A percentile compares a stretch with the other conserved stretches of the same genome.
phyloP scores from a whole-genome alignment of 1,140 invertebrate genomes.

The Epicauta chinensis region DNA sequence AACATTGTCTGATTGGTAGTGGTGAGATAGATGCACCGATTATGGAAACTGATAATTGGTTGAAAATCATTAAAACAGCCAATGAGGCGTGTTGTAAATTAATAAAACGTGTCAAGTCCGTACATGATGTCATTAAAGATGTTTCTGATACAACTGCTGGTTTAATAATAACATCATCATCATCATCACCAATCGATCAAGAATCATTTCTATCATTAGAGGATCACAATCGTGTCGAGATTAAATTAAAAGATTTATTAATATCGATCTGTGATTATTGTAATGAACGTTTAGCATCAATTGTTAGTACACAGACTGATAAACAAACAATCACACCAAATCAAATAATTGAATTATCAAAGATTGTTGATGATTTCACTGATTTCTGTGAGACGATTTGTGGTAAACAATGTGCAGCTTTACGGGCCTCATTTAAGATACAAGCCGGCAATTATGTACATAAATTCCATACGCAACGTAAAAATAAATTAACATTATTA shows the following conservation, averaged over 20 bases:
- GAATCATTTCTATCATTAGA: slow-evolving; percentile 65
- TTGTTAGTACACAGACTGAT: slow-evolving; percentile 71
- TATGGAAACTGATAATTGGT: slow-evolving; percentile 71
- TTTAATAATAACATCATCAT: slow-evolving; percentile 8
- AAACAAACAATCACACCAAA: slow-evolving; percentile 58
- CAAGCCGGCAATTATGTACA: slow-evolving; percentile 87
- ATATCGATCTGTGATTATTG: slow-evolving; percentile 82
- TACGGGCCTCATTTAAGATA: slow-evolving; percentile 78
- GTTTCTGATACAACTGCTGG: slow-evolving; percentile 56
- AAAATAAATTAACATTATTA: slow-evolving; percentile 74
- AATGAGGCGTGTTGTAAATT: slow-evolving; percentile 60
- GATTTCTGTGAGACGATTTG: slow-evolving; percentile 69
- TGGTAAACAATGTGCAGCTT: slow-evolving; percentile 69
- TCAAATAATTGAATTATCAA: slow-evolving; percentile 73
- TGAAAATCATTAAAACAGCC: slow-evolving; percentile 67
- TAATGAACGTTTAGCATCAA: slow-evolving; percentile 81
- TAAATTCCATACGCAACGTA: slow-evolving; percentile 83
- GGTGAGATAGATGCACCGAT: slow-evolving; percentile 60
- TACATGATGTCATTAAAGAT: slow-evolving; percentile 67
- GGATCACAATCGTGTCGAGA: slow-evolving; percentile 61
- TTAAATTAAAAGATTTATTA: slow-evolving; percentile 70
- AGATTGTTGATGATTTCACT: slow-evolving; percentile 74
- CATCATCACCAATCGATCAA: background rate
- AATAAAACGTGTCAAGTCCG: slow-evolving; percentile 57
- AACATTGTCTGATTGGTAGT: slow-evolving; percentile 58